Conservation (phyloP, 2,797 vertebrate genomes). For the Spinus olivaceus region DNA sequence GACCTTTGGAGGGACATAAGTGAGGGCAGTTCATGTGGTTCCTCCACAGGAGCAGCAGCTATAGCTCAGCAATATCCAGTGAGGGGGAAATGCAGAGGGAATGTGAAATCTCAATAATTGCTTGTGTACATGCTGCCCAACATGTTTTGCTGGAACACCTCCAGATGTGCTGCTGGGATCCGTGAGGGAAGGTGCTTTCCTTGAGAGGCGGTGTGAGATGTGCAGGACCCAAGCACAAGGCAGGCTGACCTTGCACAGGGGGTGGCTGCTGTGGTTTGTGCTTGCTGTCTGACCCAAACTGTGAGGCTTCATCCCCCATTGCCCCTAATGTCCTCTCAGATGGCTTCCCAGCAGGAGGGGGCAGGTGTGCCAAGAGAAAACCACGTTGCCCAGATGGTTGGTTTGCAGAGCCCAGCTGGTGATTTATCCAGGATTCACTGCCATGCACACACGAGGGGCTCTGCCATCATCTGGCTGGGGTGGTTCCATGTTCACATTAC, state of each 20-base stretch:
- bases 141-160: conserved; percentile 17
- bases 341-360: conserved; percentile 61
- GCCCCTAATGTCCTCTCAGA: conserved; percentile 65
- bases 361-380: conserved; percentile 60
- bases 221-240: conserved; percentile 22
- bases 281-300: conserved; percentile 55
- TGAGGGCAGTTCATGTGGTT: neutral
- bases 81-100: neutral
- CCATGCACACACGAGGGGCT: neutral
- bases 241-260: conserved; percentile 55
- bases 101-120: neutral
- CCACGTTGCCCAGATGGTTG: conserved; percentile 63
- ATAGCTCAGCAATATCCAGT: neutral
- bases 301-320: conserved; percentile 8
- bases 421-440: conserved; percentile 62
- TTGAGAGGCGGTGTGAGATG: neutral
- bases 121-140: neutral
- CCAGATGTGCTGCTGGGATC: conserved; percentile 42
- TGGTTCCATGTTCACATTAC: neutral
- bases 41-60: neutral
- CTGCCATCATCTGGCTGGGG: conserved; percentile 12
- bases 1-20: neutral
- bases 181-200: conserved; percentile 1
- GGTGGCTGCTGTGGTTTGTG: conserved; percentile 10
- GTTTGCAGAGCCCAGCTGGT: conserved; percentile 53